Conservation (phyloP, 2,888 invertebrate species). For the Eurytoma californica region DNA sequence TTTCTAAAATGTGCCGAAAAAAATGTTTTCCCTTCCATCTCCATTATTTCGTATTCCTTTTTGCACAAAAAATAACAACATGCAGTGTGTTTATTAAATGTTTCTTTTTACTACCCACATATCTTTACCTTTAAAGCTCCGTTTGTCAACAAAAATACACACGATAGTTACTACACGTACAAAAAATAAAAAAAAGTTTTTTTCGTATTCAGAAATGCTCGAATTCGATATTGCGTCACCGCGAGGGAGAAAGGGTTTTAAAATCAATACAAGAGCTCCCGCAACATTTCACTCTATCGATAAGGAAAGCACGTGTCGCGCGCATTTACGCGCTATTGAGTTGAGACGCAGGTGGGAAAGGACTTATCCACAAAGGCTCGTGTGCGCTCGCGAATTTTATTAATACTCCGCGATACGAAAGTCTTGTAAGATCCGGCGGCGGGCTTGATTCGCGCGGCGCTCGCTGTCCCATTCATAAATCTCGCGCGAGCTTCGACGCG, state of each 20-base stretch:
- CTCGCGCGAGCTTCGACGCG: neutral
- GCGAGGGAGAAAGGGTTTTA: neutral
- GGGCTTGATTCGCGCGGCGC: constrained; percentile 6
- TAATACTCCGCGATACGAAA: constrained; percentile 34
- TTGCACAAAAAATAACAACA: too few relatives aligned
- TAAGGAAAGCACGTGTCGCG: constrained; percentile 10
- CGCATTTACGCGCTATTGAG: neutral
- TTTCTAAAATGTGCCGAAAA: neutral
- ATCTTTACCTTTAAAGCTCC: too few relatives aligned
- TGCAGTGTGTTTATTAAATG: too few relatives aligned
- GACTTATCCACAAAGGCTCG: neutral
- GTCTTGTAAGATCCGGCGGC: constrained; percentile 26
- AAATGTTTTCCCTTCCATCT: neutral
- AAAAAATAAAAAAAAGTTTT: too few relatives aligned
- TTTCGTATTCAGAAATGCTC: neutral
- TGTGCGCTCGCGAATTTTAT: constrained; percentile 20
- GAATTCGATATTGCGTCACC: neutral
- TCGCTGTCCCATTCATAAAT: constrained; percentile 34
- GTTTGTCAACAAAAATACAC: too few relatives aligned
- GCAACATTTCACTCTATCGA: neutral
- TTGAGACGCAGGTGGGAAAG: neutral
- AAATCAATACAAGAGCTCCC: neutral
- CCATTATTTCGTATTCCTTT: neutral
- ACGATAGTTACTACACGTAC: too few relatives aligned
- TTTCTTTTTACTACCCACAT: too few relatives aligned